phyloP scores from a whole-genome alignment of 64 coral and sea anemone genomes.

The Montipora foliosa region DNA sequence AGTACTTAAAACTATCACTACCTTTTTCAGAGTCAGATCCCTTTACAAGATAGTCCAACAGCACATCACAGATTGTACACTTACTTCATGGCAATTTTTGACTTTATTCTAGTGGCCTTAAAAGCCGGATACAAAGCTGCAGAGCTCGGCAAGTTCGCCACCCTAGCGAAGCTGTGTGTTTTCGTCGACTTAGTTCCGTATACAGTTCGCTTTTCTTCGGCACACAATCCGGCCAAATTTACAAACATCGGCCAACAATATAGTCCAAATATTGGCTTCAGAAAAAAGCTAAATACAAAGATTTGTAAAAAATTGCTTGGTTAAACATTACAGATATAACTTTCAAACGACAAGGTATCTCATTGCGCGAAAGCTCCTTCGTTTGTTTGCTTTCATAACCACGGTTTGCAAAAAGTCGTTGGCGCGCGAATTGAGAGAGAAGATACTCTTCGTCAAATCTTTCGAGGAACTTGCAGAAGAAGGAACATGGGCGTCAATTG shows the following conservation, averaged over 20 bases:
- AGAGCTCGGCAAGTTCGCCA: neutral
- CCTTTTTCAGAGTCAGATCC: neutral
- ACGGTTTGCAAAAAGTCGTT: neutral
- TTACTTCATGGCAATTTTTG: neutral
- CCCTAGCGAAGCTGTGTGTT: neutral
- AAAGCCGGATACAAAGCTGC: neutral
- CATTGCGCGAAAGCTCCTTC: neutral
- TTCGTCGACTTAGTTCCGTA: constrained; percentile 5
- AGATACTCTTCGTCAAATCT: neutral
- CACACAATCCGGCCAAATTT: constrained; percentile 43
- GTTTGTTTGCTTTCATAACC: neutral
- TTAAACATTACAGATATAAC: constrained; percentile 31
- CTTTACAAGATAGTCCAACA: neutral
- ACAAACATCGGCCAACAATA: constrained; percentile 39
- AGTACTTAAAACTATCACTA: neutral
- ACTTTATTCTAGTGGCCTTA: neutral
- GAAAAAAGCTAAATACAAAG: constrained; percentile 43
- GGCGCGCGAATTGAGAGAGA: neutral
- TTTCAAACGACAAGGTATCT: constrained; percentile 34
- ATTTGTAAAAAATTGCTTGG: constrained; percentile 30
- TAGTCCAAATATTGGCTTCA: constrained; percentile 49
- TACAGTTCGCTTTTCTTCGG: constrained; percentile 25
- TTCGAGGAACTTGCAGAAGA: neutral
- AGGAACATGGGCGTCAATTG: neutral
- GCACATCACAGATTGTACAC: neutral